A percentile compares a stretch with the other conserved stretches of the same genome.
These are phyloP conservation scores for Alexandromys fortis DNA, from an alignment of 2,113 vertebrate genomes.

Conservation along the genomic window DNA sequence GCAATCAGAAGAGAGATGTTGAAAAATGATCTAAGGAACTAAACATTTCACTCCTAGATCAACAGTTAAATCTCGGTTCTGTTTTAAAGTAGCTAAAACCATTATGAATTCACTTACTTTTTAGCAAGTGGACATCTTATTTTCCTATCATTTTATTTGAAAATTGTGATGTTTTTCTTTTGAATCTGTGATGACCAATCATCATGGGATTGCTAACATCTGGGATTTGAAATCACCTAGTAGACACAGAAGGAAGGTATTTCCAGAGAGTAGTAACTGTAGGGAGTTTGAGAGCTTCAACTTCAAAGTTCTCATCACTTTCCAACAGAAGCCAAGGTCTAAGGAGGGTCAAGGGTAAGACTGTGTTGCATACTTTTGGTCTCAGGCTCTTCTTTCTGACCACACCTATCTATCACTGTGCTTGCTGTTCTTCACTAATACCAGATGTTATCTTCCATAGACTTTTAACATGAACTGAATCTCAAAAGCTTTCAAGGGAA, in stretches of 20 bases:
- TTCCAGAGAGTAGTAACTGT: background rate
- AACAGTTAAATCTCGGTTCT: background rate
- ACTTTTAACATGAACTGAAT: background rate
- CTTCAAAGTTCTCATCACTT: background rate
- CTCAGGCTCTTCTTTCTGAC: background rate
- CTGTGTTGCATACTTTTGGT: background rate
- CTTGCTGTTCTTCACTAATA: background rate
- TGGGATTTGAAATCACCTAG: background rate
- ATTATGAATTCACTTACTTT: background rate
- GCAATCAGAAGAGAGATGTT: background rate
- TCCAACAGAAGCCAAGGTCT: background rate
- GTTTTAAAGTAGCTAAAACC: background rate
- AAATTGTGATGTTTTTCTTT: background rate
- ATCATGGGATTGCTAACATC: background rate
- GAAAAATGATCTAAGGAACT: background rate
- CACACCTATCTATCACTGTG: no score
- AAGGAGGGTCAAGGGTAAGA: background rate
- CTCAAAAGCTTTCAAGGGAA: background rate
- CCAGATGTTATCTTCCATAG: background rate
- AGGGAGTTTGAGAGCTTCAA: background rate
- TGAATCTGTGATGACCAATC: background rate
- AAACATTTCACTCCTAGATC: background rate
- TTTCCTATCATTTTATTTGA: background rate
- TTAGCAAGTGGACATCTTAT: background rate
- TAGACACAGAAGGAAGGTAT: background rate